A percentile compares a stretch with the other conserved stretches of the same genome.
phyloP scores from a whole-genome alignment of 1,140 invertebrate species.

The Solenopsis fugax region DNA sequence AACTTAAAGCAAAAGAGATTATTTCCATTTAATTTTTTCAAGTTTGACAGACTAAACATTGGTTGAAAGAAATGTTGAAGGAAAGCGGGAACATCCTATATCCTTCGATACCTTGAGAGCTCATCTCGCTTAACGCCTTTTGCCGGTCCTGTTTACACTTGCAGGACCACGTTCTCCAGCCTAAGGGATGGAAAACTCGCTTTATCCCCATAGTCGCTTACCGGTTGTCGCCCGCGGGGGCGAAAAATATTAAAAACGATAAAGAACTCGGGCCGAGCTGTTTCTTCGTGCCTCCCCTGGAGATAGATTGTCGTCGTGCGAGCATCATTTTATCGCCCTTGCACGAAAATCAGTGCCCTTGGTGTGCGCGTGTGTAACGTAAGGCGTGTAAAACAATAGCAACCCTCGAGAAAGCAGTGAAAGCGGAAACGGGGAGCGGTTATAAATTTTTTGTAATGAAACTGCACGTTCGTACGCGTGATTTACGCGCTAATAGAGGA shows the following conservation, averaged over 20 bases:
- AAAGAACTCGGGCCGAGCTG: conserved; percentile 53
- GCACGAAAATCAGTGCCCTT: conserved; percentile 17
- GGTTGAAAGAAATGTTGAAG: background rate
- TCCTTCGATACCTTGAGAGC: background rate
- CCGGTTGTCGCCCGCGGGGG: conserved; percentile 18
- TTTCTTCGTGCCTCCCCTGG: conserved; percentile 32
- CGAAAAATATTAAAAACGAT: conserved; percentile 66
- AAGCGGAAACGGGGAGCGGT: background rate
- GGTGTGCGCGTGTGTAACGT: conserved; percentile 15
- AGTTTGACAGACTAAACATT: background rate
- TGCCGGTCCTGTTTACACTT: conserved; percentile 36
- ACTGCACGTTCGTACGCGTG: conserved; percentile 29
- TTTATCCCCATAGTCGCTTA: conserved; percentile 30
- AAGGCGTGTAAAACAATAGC: conserved; percentile 27
- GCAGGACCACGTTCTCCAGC: conserved; percentile 10
- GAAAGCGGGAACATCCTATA: background rate
- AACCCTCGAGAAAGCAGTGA: background rate
- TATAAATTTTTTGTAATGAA: conserved; percentile 61
- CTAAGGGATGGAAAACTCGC: conserved; percentile 32
- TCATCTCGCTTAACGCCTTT: conserved; percentile 41
- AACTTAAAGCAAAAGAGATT: conserved; percentile 7
- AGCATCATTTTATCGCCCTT: conserved; percentile 45
- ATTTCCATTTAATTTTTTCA: background rate
- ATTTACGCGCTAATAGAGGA: conserved; percentile 47
- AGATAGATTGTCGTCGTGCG: conserved; percentile 47